Evolutionary conservation across 1,140 invertebrate genomes (phyloP), one percentile per base, ranked within the genome.

Genomic region (Araneus ventricosus): DNA sequence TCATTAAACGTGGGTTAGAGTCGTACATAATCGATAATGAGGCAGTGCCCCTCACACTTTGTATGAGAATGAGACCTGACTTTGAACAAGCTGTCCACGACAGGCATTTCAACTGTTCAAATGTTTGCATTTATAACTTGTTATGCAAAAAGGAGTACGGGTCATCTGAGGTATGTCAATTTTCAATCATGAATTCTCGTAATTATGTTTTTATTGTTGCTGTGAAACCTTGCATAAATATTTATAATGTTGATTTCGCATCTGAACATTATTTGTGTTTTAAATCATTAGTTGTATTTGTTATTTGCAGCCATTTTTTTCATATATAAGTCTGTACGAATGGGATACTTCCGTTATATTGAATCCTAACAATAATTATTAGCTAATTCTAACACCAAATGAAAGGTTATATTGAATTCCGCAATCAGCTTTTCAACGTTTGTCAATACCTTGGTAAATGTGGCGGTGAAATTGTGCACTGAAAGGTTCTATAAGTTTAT

Each of bases 1-100:
- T 94, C 5, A 85, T 95, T 20, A 59, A 90, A 8, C 88, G 93
- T n/a, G 94, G 94, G 17, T 94, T 95, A 17, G 93, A 93, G 45
- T 94, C 94, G 84, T 95, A 95, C 57, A 10, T 30, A 17, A 75
- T 45, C 7, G 45, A 37, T 52, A 70, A 22, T 30, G 27, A 14
- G 34, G 45, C 22, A 1, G 24, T 63, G 57, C 10, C 63, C 22
- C 34, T 37, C 17, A 39, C 39, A 27, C 4, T 92, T 17, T 22
- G 8, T 75, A 27, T 63, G n/a, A 17, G n/a, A 22, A 3, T 87
- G 4, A 27, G 57, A 24, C 39, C 39, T 14, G 45, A 59, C 30
- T 22, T 75, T 8, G 61, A 75, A 57, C 52, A 45, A 57, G 45
- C 8, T 17, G 41, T 92, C 6, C 75, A 70, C 34, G 27, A 85